Base-by-base conservation (phyloP, 2,888 invertebrate genomes). In the Ormyrus pomaceus region DNA sequence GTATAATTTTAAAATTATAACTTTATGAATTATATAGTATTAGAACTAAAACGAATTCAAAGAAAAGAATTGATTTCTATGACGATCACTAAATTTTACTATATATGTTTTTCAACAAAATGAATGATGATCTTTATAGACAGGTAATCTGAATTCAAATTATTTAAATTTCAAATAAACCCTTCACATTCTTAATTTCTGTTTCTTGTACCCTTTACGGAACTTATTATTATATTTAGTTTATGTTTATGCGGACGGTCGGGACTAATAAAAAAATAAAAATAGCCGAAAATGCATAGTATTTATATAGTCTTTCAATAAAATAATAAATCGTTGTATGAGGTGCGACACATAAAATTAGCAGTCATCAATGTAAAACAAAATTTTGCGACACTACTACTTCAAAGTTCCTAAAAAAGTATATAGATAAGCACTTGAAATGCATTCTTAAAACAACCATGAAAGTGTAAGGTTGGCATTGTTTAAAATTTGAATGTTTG, bases 191-290 rank as follows among this genome's bases (percentile, higher is more conserved):
- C 34, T 34, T 34, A 34, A 34, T 34, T 34, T 34, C 19, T 56
- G 19, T 58, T 9, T 13, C 61, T 71, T 71, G 51, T 71, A 71
- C 59, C 34, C 71, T 61, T 8, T 61, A 11, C 59, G 45, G 61
- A 71, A 71, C 50, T 19, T 71, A 61, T 71, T n/a, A 58, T n/a
- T 59, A n/a, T 61, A 5, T 71, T 51, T 61, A 72, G 50, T 61
- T 61, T n/a, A 53, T 34, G 53, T 62, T 72, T 72, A 72, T 46
- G 53, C 72, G 72, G 72, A 72, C 72, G 72, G 72, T 53, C 72
- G 62, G 53, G 53, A 45, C 9, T 72, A 72, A 72, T 72, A 70
- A 70, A 19, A 59, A 51, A 55, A 50, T 5, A 59, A 34, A 59
- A 61, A 59, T 45, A 59, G 59, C 34, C 59, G n/a, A 71, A 71